Evolutionary conservation across 2,888 invertebrate genomes (phyloP).

Genomic region (Ochlodes sylvanus): DNA sequence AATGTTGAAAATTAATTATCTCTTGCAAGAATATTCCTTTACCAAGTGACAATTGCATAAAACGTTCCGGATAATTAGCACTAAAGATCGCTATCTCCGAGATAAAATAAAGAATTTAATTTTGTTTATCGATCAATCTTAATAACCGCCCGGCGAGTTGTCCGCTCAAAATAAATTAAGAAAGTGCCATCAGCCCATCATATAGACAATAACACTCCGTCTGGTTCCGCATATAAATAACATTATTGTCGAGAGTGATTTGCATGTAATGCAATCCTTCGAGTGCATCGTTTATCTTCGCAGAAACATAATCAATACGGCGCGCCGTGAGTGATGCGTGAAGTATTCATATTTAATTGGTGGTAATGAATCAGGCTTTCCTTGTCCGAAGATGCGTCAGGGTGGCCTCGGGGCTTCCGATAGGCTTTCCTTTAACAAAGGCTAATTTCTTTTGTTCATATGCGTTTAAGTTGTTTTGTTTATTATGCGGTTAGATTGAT

Average conservation of each 20-base stretch:
- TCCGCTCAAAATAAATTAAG: slow-evolving; percentile 2
- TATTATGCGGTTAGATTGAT: slow-evolving; percentile 20
- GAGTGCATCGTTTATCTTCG: neutral
- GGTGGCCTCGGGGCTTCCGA: slow-evolving; percentile 14
- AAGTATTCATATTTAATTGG: slow-evolving; percentile 31
- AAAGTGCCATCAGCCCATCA: neutral
- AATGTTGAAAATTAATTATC: too few relatives aligned
- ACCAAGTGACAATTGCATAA: neutral
- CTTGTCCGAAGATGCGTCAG: slow-evolving; percentile 39
- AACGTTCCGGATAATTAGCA: neutral
- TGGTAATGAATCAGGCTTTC: slow-evolving; percentile 38
- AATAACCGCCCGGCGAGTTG: slow-evolving; percentile 1
- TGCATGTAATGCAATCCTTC: slow-evolving; percentile 19
- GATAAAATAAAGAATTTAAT: neutral
- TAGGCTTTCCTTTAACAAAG: slow-evolving; percentile 18
- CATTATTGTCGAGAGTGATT: slow-evolving; percentile 13
- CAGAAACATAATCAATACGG: neutral
- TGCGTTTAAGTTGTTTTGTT: slow-evolving; percentile 20
- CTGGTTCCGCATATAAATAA: slow-evolving; percentile 24
- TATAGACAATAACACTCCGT: slow-evolving; percentile 7
- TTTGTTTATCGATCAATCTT: slow-evolving; percentile 18
- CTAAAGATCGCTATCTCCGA: neutral
- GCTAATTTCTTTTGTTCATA: slow-evolving; percentile 23
- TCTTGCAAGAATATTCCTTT: too few relatives aligned
- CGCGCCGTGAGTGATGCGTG: slow-evolving; percentile 16